A percentile compares a stretch with the other conserved stretches of the same genome.
Evolutionary conservation across 2,888 invertebrate species (phyloP).

Genomic region (Anthoptus insignis): DNA sequence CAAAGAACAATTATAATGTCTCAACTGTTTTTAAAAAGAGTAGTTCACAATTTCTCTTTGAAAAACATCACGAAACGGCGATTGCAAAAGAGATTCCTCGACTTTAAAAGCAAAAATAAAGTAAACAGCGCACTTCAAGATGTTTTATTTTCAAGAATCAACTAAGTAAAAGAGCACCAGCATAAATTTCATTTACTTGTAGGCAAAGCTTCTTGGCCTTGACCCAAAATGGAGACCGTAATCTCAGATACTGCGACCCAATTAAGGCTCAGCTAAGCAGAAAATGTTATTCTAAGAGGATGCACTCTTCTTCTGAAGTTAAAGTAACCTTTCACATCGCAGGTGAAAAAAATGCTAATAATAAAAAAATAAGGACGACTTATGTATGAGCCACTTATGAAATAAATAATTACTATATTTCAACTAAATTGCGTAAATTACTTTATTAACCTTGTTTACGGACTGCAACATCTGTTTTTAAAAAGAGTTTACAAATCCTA

Average conservation of each 20-base stretch:
- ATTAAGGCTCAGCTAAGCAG: slow-evolving; percentile 3
- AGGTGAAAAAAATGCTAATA: too few species aligned
- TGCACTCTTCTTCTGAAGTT: background rate
- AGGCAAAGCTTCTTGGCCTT: slow-evolving; percentile 28
- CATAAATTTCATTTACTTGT: slow-evolving; percentile 11
- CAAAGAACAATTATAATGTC: too few species aligned
- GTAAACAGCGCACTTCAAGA: background rate
- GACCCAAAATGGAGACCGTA: slow-evolving; percentile 27
- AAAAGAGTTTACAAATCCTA: too few species aligned
- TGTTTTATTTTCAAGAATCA: background rate
- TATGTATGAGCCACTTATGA: too few species aligned
- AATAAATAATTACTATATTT: too few species aligned
- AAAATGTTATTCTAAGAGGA: slow-evolving; percentile 6
- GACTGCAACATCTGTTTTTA: too few species aligned
- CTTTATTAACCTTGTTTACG: too few species aligned
- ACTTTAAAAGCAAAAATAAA: background rate
- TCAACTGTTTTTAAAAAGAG: too few species aligned
- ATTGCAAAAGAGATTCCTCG: background rate
- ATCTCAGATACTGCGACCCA: slow-evolving; percentile 27
- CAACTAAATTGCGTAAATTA: too few species aligned
- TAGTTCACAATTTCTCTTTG: too few species aligned
- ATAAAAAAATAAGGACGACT: too few species aligned
- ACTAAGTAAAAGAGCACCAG: slow-evolving; percentile 11
- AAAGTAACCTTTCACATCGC: background rate
- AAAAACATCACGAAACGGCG: background rate